phyloP scores from a whole-genome alignment of 2,797 vertebrate genomes.

The Neoniphon sammara region DNA sequence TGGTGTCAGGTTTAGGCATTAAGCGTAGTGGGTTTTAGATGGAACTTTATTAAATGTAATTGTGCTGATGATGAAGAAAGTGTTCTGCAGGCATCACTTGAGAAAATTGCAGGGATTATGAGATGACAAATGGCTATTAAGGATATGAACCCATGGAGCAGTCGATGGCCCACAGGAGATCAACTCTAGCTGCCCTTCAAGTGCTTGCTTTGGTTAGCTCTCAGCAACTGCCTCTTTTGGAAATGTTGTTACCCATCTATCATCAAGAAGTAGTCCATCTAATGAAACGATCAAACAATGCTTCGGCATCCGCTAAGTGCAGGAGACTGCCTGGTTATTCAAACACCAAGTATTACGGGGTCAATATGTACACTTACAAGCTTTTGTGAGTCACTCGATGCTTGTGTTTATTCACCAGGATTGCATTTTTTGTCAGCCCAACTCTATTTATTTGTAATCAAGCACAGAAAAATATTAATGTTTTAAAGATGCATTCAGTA shows the following conservation, averaged over 20 bases:
- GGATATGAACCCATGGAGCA: constrained; percentile 44
- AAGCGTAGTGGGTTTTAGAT: constrained; percentile 57
- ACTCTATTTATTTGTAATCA: no score
- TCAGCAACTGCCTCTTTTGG: constrained; percentile 13
- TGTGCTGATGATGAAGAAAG: constrained; percentile 63
- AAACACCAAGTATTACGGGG: not conserved
- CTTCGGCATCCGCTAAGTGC: not conserved
- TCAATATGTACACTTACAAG: no score
- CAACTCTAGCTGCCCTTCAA: not conserved
- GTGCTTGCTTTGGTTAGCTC: constrained; percentile 38
- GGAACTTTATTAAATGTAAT: constrained; percentile 72
- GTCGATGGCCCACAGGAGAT: constrained; percentile 30
- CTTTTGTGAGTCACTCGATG: no score
- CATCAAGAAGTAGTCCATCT: not conserved
- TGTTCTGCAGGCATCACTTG: constrained; percentile 38
- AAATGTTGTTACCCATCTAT: constrained; percentile 11
- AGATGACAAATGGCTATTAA: constrained; percentile 52
- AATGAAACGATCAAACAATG: not conserved
- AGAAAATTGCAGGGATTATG: constrained; percentile 47
- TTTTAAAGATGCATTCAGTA: no score
- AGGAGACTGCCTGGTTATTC: not conserved
- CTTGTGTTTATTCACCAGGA: no score
- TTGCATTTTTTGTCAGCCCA: no score
- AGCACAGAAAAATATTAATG: no score
- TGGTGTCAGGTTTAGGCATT: constrained; percentile 65